Evolutionary conservation across 2,888 invertebrate genomes (phyloP).

Genomic region (Magallana nippona): DNA sequence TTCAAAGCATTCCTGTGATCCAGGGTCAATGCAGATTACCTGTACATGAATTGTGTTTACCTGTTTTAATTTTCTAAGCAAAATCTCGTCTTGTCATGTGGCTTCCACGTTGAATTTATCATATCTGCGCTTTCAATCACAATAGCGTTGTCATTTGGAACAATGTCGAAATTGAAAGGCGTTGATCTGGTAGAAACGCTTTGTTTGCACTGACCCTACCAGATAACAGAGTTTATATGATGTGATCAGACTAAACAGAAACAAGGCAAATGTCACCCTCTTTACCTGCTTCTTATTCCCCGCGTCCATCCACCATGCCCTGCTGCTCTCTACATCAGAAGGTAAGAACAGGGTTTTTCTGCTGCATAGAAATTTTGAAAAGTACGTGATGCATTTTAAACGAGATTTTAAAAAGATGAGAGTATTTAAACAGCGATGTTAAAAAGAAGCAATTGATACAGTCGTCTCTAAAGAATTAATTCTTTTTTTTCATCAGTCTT

Average conservation of each 20-base stretch:
- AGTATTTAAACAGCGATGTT: too few species aligned
- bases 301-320: constrained; percentile 21
- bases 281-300: not conserved
- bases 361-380: not conserved
- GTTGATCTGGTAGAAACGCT: constrained; percentile 34
- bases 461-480: too few species aligned
- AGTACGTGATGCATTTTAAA: not conserved
- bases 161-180: constrained; percentile 38
- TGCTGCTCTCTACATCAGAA: not conserved
- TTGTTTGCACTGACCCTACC: constrained; percentile 34
- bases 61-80: constrained; percentile 23
- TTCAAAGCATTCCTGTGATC: constrained; percentile 25
- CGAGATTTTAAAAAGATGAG: too few species aligned
- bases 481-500: too few species aligned
- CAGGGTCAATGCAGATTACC: not conserved
- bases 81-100: constrained; percentile 26
- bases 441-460: too few species aligned
- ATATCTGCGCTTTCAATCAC: constrained; percentile 37
- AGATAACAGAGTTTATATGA: constrained; percentile 15
- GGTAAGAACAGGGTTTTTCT: not conserved
- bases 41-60: constrained; percentile 15
- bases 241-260: constrained; percentile 31
- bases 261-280: constrained; percentile 24
- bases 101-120: constrained; percentile 30
- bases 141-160: constrained; percentile 39